Percentiles rank a stretch among this genome's conserved stretches.
phyloP scores from a whole-genome alignment of 2,113 vertebrate species.

The Prolemur simus region DNA sequence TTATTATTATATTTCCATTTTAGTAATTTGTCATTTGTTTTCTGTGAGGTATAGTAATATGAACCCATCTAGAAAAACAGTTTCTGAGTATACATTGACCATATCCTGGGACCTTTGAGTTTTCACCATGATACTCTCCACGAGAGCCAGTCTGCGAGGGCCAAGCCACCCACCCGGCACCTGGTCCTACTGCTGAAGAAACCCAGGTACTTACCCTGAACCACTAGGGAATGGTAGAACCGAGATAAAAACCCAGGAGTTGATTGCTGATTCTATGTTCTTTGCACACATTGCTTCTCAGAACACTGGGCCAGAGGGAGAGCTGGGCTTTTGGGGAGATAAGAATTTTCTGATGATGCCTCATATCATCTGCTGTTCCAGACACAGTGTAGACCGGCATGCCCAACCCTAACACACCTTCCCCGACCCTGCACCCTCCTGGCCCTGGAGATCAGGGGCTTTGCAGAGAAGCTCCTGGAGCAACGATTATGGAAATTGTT shows the following conservation, averaged over 20 bases:
- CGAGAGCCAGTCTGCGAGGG: background rate
- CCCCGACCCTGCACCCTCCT: too few relatives aligned
- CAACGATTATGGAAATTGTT: too few relatives aligned
- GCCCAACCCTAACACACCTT: background rate
- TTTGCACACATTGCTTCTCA: background rate
- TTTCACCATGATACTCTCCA: background rate
- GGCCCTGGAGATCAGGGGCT: background rate
- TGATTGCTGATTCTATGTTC: too few relatives aligned
- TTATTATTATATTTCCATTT: background rate
- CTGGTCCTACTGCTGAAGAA: background rate
- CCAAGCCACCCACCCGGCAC: fast-evolving
- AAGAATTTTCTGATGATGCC: background rate
- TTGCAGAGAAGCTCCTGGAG: background rate
- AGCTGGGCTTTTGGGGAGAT: background rate
- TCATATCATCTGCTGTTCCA: background rate
- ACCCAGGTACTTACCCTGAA: background rate
- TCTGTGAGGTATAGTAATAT: background rate
- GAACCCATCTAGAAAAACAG: background rate
- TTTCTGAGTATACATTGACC: background rate
- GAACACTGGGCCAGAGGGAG: background rate
- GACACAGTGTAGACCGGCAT: background rate
- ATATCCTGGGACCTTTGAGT: background rate
- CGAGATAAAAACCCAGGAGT: too few relatives aligned
- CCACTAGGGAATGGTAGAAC: background rate
- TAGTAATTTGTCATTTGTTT: background rate